These are phyloP conservation scores for Mesaphorura yosii DNA, from an alignment of 1,140 invertebrate species.

Conservation along the genomic window DNA sequence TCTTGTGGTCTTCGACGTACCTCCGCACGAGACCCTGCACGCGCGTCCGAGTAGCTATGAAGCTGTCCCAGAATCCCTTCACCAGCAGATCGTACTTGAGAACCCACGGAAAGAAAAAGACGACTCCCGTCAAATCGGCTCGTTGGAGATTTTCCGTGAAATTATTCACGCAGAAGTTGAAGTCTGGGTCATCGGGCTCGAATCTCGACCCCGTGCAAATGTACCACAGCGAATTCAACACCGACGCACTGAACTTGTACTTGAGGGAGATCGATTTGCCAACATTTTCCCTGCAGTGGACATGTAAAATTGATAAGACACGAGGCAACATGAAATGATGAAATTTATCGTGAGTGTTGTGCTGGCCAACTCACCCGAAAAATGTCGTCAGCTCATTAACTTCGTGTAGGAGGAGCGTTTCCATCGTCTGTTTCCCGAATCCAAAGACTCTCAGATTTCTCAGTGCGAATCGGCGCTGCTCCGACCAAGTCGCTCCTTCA, in stretches of 20 bases:
- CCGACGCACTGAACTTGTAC: constrained; percentile 29
- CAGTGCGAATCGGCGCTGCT: constrained; percentile 59
- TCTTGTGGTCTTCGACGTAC: constrained; percentile 49
- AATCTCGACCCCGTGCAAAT: constrained; percentile 26
- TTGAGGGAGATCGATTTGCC: constrained; percentile 23
- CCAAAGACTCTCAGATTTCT: constrained; percentile 57
- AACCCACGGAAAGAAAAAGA: constrained; percentile 29
- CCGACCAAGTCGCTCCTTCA: constrained; percentile 60
- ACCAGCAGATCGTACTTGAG: constrained; percentile 27
- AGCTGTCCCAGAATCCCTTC: constrained; percentile 30
- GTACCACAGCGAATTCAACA: constrained; percentile 29
- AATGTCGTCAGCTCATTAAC: constrained; percentile 22
- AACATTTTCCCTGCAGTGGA: constrained; percentile 16
- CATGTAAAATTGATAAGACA: not conserved
- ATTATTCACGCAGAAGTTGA: constrained; percentile 22
- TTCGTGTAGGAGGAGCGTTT: constrained; percentile 39
- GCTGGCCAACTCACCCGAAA: constrained; percentile 17
- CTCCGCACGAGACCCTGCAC: constrained; percentile 36
- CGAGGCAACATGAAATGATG: not conserved
- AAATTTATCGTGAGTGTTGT: not conserved
- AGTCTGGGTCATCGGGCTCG: constrained; percentile 26
- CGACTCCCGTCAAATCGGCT: constrained; percentile 17
- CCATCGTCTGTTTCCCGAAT: constrained; percentile 59
- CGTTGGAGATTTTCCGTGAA: constrained; percentile 29
- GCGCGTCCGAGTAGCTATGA: constrained; percentile 16